These are phyloP conservation scores for Ammodramus savannarum DNA, from an alignment of 2,113 vertebrate species.

Conservation along the genomic window DNA sequence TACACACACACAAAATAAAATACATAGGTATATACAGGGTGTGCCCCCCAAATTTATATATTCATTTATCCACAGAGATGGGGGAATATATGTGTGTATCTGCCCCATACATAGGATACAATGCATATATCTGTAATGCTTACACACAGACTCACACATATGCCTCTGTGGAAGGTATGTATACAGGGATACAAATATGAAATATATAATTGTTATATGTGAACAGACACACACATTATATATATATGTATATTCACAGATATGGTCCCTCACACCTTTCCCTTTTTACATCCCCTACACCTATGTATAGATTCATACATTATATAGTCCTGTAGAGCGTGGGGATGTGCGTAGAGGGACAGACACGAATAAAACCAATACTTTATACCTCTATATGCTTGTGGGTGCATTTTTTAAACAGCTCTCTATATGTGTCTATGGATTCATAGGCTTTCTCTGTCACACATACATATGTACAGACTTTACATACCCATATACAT, in stretches of 20 bases:
- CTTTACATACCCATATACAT: not conserved
- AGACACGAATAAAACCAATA: not conserved
- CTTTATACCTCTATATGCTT: not conserved
- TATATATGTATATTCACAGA: not conserved
- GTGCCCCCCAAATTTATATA: not conserved
- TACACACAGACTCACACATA: not conserved
- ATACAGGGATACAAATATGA: not conserved
- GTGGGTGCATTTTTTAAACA: not conserved
- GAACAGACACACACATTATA: not conserved
- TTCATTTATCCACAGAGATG: not conserved
- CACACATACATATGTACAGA: not conserved
- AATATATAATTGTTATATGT: not conserved
- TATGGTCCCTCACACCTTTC: not conserved
- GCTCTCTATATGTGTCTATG: not conserved
- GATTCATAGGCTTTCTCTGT: not conserved
- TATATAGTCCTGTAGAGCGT: not conserved
- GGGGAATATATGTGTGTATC: too few species aligned
- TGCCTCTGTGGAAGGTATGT: too few species aligned
- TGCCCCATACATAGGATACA: not conserved
- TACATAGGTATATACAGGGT: not conserved
- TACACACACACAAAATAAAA: not conserved
- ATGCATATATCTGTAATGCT: not conserved
- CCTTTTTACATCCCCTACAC: not conserved
- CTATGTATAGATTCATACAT: too few species aligned
- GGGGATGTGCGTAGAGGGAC: not conserved